phyloP scores from a whole-genome alignment of 1,140 invertebrate species.

The Drosophila saltans region DNA sequence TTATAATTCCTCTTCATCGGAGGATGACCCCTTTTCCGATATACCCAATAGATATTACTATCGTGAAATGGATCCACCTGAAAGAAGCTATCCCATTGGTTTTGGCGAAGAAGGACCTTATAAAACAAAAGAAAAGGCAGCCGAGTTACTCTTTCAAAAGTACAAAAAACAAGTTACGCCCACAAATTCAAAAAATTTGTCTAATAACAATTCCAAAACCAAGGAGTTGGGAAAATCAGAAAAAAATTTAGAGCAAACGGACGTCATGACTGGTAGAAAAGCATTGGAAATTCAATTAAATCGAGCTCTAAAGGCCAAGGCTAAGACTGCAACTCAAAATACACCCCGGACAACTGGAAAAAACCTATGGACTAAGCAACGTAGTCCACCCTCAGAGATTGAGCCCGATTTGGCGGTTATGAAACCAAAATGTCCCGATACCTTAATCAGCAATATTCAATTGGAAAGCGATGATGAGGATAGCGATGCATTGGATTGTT shows the following conservation, averaged over 20 bases:
- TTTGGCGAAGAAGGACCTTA: conserved; percentile 58
- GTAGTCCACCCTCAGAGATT: neutral
- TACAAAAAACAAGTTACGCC: neutral
- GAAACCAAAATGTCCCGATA: conserved; percentile 30
- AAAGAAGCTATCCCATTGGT: conserved; percentile 34
- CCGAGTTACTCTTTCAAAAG: conserved; percentile 13
- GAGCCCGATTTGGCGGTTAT: conserved; percentile 7
- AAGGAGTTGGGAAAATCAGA: neutral
- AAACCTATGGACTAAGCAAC: conserved; percentile 6
- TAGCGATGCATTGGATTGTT: conserved; percentile 24
- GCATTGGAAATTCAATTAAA: neutral
- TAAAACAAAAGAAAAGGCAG: conserved; percentile 3
- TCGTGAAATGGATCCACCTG: conserved; percentile 44
- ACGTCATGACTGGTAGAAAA: too few relatives aligned
- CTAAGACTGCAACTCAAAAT: neutral
- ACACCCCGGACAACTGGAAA: neutral
- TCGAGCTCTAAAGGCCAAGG: neutral
- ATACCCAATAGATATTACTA: conserved; percentile 69
- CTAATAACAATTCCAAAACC: neutral
- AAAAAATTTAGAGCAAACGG: too few relatives aligned
- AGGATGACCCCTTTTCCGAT: conserved; percentile 49
- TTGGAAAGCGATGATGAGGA: conserved; percentile 29
- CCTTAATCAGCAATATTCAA: conserved; percentile 29
- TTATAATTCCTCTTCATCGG: conserved; percentile 1
- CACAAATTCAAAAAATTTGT: neutral